phyloP scores from a whole-genome alignment of 2,797 vertebrate genomes.

The Podarcis siculus region DNA sequence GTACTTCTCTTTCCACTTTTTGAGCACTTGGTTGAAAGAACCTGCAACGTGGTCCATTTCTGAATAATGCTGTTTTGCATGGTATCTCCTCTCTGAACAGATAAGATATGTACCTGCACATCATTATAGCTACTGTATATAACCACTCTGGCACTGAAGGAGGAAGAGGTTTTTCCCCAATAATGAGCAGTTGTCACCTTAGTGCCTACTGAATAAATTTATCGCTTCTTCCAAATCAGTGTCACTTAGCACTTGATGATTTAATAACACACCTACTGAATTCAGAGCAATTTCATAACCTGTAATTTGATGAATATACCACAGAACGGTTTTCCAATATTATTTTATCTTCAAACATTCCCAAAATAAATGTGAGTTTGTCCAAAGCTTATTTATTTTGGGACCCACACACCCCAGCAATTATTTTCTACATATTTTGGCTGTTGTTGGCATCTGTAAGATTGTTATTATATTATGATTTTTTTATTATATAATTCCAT shows the following conservation, averaged over 20 bases:
- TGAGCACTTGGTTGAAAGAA: not conserved
- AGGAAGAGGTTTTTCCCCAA: not conserved
- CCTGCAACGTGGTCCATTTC: not conserved
- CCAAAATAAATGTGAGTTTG: too few species aligned
- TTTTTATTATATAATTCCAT: too few species aligned
- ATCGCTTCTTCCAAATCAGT: not conserved
- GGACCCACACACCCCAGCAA: too few species aligned
- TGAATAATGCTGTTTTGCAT: not conserved
- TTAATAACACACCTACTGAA: not conserved
- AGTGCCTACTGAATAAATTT: not conserved
- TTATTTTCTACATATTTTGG: too few species aligned
- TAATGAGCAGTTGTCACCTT: not conserved
- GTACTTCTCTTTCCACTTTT: not conserved
- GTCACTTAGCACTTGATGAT: not conserved
- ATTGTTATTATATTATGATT: too few species aligned
- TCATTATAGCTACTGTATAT: not conserved
- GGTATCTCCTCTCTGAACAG: not conserved
- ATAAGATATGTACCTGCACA: not conserved
- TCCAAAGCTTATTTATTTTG: too few species aligned
- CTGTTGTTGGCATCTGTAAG: too few species aligned
- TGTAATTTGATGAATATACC: not conserved
- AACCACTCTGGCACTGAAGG: not conserved
- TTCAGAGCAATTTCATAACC: not conserved
- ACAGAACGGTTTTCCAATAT: too few species aligned
- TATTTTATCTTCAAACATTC: too few species aligned